Evolutionary conservation across 2,888 invertebrate genomes (phyloP).

Genomic region (Scaptomyza reducta): DNA sequence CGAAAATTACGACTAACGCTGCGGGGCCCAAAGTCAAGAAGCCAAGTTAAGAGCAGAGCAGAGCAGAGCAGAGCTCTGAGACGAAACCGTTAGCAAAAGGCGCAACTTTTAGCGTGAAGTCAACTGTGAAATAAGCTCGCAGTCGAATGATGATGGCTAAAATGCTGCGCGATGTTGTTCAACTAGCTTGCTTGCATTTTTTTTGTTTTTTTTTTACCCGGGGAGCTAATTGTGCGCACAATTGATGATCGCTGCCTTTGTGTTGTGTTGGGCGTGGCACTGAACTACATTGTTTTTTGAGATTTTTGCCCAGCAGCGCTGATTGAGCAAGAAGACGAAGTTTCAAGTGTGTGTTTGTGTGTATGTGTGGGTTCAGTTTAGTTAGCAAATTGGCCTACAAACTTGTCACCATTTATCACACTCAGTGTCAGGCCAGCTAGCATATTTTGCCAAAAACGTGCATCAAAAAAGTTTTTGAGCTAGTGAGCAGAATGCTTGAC

Average conservation of each 20-base stretch:
- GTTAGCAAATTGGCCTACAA: slow-evolving; percentile 79
- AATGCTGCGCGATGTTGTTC: slow-evolving; percentile 50
- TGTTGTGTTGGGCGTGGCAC: slow-evolving; percentile 46
- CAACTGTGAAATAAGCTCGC: slow-evolving; percentile 75
- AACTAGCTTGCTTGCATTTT: too few species aligned
- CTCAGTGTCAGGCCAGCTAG: slow-evolving; percentile 69
- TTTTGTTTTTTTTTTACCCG: too few species aligned
- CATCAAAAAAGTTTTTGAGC: slow-evolving; percentile 59
- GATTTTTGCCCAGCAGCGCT: slow-evolving; percentile 25
- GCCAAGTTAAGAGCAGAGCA: slow-evolving; percentile 39
- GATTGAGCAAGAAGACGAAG: slow-evolving; percentile 43
- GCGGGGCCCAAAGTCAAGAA: slow-evolving; percentile 60
- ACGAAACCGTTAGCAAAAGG: slow-evolving; percentile 64
- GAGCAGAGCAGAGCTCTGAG: too few species aligned
- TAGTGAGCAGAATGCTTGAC: slow-evolving; percentile 38
- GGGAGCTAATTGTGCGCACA: slow-evolving; percentile 72
- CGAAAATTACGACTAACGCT: slow-evolving; percentile 80
- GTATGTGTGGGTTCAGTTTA: slow-evolving; percentile 61
- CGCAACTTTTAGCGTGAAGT: slow-evolving; percentile 49
- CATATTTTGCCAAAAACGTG: slow-evolving; percentile 42
- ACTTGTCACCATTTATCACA: slow-evolving; percentile 80
- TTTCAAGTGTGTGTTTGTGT: background rate
- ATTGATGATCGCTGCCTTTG: slow-evolving; percentile 53
- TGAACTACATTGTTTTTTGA: slow-evolving; percentile 14
- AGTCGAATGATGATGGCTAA: slow-evolving; percentile 5